Base-by-base conservation (phyloP, 2,797 vertebrate genomes). In the Phyllotis vaccarum region DNA sequence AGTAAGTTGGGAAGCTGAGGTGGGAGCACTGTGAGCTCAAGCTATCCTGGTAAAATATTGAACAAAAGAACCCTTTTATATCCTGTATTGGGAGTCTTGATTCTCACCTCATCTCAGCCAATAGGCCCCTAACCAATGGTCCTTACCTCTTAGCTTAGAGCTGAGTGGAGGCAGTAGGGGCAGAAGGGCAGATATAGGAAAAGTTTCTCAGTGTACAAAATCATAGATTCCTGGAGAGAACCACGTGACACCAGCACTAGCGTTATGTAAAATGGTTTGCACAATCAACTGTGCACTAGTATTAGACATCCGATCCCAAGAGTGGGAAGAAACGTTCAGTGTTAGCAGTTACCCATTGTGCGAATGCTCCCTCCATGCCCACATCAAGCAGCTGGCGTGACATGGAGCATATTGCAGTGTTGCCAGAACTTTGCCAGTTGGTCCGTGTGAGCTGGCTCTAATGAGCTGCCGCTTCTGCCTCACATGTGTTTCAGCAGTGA, bases 161-260 rank as follows among this genome's bases (percentile, higher is more conserved):
- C 82, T 74, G 76, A 83, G 74, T 80, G 68, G 78, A 94, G 52
- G 80, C 80, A 86, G 62, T 37, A 54, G 13, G n/a, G 75, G 37
- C 62, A 76, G 80, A 58, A 43, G 62, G 60, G 52, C 43, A 40
- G 46, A 46, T 68, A 10, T 49, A 21, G 64, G 52, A 54, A 54
- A n/a, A 82, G 40, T 49, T 87, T 29, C 49, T 93, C 19, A 17
- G 17, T 29, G 52, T 86, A 68, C 49, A 46, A 52, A 64, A 31
- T 66, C 16, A 22, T 40, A 64, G 37, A 88, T 22, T 49, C 56
- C 91, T 76, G 2, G 49, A 43, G 75, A 93, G 96, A 96, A 31
- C 66, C 34, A 43, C 8, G 56, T 40, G 13, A 58, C 13, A 31
- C 58, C 87, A 56, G 31, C 43, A 24, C 83, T 78, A 34, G 21